Base-by-base conservation (phyloP, 2,888 invertebrate genomes). In the Pristionchus mayeri region DNA sequence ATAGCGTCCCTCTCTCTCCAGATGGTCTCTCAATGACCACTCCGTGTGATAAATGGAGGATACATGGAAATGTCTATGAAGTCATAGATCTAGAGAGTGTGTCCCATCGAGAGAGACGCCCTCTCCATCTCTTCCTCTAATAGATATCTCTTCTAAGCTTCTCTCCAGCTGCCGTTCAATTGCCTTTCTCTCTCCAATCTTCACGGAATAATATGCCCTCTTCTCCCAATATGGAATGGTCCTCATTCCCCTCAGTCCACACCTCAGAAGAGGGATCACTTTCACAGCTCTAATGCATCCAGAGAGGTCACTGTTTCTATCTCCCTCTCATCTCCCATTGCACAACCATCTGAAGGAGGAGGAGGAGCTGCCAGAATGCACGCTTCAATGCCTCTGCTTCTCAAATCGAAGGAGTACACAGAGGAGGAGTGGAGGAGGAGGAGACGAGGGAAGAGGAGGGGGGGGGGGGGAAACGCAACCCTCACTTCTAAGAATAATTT, bases 381-480 rank as follows among this genome's bases (percentile, higher is more conserved):
- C 76, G 76, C 76, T 78, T 78, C 50, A 78, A 78, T 50, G 76
- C 76, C 76, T 78, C 30, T 40, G 30, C 48, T 78, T 30, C 30
- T 50, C 76, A 78, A 78, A 78, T 78, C 48, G 76, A 78, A 78
- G 30, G 50, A 48, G 76, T 40, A 24, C 11, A 9, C n/a, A 50
- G 16, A 50, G 50, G 30, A 21, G 40, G 50, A 18, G 18, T 48
- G 44, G 75, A 63, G 71, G 40, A 40, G 40, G 50, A 21, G 24
- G 63, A 27, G 63, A 27, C 3, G 50, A 21, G 4, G 21, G 24
- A 3, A 24, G 6, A 21, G 76, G 30, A 78, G 30, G 76, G 50
- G 48, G 48, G 48, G 76, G 48, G 40, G 27, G 40, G 50, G 57
- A 57, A 57, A 24, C 57, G 13, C n/a, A n/a, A n/a, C n/a, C n/a